These are phyloP conservation scores for Epinephelus lanceolatus DNA, from an alignment of 2,113 vertebrate genomes.

Conservation along the genomic window DNA sequence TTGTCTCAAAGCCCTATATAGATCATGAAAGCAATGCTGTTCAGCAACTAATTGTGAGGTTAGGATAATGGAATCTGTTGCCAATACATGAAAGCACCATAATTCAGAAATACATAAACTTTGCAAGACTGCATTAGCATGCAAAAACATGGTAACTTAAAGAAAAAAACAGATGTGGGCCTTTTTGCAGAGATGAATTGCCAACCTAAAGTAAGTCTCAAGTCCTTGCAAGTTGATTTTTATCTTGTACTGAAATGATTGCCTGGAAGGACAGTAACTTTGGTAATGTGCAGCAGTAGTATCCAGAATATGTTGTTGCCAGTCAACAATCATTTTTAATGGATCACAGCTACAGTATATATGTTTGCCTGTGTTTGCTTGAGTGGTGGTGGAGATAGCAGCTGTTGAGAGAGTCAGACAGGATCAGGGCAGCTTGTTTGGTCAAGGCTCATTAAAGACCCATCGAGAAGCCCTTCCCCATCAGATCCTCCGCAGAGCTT, in stretches of 20 bases:
- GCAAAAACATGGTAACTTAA: neutral
- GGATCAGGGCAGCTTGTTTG: conserved; percentile 43
- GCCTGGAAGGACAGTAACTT: neutral
- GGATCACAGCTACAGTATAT: neutral
- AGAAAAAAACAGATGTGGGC: neutral
- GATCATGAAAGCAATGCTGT: neutral
- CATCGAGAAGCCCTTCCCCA: conserved; percentile 13
- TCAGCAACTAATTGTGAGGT: neutral
- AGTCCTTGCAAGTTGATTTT: neutral
- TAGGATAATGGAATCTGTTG: neutral
- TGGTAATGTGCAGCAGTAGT: neutral
- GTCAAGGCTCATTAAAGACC: conserved; percentile 46
- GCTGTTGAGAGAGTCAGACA: conserved; percentile 35
- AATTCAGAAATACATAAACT: neutral
- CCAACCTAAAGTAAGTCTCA: neutral
- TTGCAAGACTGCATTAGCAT: neutral
- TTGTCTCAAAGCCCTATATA: neutral
- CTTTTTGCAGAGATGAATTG: neutral
- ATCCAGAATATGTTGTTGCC: neutral
- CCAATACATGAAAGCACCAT: neutral
- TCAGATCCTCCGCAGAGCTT: conserved; percentile 8
- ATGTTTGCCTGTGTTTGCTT: neutral
- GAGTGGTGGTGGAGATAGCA: conserved; percentile 11
- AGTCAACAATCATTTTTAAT: neutral
- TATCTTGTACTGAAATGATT: neutral